Conservation (phyloP, 2,888 invertebrate species). For the Chrysolina americana region DNA sequence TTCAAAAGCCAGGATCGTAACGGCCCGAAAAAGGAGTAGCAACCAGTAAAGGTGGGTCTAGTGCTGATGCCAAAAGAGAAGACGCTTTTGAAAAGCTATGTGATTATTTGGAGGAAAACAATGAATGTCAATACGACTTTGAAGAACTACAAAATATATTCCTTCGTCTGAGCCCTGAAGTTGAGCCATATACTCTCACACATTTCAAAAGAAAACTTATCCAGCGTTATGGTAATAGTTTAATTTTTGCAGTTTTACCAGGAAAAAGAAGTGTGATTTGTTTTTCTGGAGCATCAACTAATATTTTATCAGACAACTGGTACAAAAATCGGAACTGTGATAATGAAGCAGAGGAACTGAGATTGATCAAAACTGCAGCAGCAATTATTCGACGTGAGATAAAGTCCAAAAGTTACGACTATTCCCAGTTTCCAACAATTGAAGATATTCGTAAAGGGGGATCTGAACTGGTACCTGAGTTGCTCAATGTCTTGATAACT, state of each 20-base stretch:
- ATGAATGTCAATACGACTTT: constrained; percentile 25
- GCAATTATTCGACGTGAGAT: constrained; percentile 38
- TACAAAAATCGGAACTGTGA: constrained; percentile 27
- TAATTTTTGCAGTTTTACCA: constrained; percentile 32
- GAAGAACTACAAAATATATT: constrained; percentile 29
- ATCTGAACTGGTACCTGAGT: constrained; percentile 26
- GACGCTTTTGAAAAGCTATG: constrained; percentile 27
- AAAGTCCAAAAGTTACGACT: constrained; percentile 37
- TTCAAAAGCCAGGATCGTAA: constrained; percentile 21
- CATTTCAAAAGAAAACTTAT: constrained; percentile 33
- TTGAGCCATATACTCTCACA: constrained; percentile 30
- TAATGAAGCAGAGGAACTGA: constrained; percentile 1
- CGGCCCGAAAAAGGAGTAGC: constrained; percentile 23
- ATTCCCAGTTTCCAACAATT: constrained; percentile 28
- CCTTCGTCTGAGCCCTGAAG: constrained; percentile 29
- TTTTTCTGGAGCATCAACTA: constrained; percentile 24
- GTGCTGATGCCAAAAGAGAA: constrained; percentile 23
- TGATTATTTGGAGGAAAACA: constrained; percentile 29
- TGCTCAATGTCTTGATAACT: constrained; percentile 29
- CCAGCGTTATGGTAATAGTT: constrained; percentile 31
- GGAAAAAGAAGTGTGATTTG: constrained; percentile 33
- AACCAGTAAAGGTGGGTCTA: constrained; percentile 22
- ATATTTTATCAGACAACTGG: constrained; percentile 30
- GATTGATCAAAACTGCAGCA: constrained; percentile 33
- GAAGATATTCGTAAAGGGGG: constrained; percentile 25